Evolutionary conservation across 2,797 vertebrate species (phyloP), one percentile per base, ranked within the genome.

Genomic region (Molossus alvarezi): DNA sequence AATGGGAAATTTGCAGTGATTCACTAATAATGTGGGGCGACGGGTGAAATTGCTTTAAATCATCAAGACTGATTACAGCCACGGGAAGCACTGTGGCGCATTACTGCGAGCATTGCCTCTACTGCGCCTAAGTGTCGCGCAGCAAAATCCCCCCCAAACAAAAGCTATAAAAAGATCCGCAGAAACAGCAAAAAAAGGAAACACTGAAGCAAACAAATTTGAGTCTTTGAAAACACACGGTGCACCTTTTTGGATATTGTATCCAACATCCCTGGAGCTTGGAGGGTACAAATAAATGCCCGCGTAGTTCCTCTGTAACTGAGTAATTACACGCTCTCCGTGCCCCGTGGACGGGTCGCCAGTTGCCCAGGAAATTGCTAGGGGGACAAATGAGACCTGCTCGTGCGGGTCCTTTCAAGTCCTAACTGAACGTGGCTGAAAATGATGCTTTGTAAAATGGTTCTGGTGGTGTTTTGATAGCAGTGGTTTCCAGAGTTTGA

Each of bases 251-350:
- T 80, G 87, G 84, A 88, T 95, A 80, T 57, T 58, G 51, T 57
- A 64, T 85, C 51, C 76, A 88, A 25, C 88, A 97, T 87, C 58
- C 84, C 88, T 93, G 88, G 73, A 90, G 79, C 77, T 96, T 82
- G 75, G 69, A 90, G 69, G 53, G 67, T 92, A 95, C 95, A 90
- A 97, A 96, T 82, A 92, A 94, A 97, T 93, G 95, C 25, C 81
- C 89, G 73, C 75, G 41, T 97, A 97, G 97, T 97, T 90, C 60
- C 60, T 93, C 88, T 96, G 93, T 97, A 97, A 97, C 94, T 97
- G 94, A 93, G 88, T 90, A 96, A 96, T 97, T 96, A 53, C 27
- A 90, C 76, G 79, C 83, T 94, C 67, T 96, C 95, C 76, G 60
- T 83, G 90, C 65, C 81, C 91, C 4, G 2, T 87, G 96, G 64